phyloP scores from a whole-genome alignment of 2,888 invertebrate genomes.

The Drosophila antonietae region DNA sequence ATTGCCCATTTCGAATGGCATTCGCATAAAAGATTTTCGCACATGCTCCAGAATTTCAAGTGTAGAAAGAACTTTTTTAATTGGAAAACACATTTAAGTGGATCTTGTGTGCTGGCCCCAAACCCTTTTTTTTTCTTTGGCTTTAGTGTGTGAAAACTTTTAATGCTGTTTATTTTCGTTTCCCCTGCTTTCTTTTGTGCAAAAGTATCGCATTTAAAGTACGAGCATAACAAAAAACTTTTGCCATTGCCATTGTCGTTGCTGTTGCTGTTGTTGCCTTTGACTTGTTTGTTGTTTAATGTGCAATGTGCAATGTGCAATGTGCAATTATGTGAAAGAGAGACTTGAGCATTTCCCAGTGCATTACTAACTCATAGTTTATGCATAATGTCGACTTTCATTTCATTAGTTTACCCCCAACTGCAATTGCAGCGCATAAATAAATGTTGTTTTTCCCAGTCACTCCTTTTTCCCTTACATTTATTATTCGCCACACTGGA shows the following conservation, averaged over 20 bases:
- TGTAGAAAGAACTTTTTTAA: constrained; percentile 79
- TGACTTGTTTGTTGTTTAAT: constrained; percentile 38
- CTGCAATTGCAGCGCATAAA: constrained; percentile 50
- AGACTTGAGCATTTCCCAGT: constrained; percentile 53
- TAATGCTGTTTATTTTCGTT: constrained; percentile 70
- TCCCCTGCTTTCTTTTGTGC: constrained; percentile 10
- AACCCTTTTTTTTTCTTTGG: constrained; percentile 16
- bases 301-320: constrained; percentile 38
- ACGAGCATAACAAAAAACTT: constrained; percentile 38
- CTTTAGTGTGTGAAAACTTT: constrained; percentile 51
- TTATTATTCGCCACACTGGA: constrained; percentile 46
- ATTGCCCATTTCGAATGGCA: constrained; percentile 67
- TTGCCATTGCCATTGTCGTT: constrained; percentile 12
- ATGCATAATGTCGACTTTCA: constrained; percentile 64
- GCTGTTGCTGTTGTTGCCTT: constrained; percentile 18
- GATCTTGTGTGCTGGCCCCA: constrained; percentile 57
- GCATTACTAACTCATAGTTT: constrained; percentile 77
- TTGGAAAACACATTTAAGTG: constrained; percentile 81
- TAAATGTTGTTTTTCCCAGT: constrained; percentile 41
- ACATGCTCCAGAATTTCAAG: constrained; percentile 78
- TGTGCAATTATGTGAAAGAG: constrained; percentile 52
- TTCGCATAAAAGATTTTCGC: constrained; percentile 81
- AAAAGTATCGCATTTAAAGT: constrained; percentile 69
- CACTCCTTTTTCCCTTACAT: neutral
- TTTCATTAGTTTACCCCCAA: constrained; percentile 67